Evolutionary conservation across 2,888 invertebrate genomes (phyloP), one percentile per base, ranked within the genome.

Genomic region (Exocentrus adspersus): DNA sequence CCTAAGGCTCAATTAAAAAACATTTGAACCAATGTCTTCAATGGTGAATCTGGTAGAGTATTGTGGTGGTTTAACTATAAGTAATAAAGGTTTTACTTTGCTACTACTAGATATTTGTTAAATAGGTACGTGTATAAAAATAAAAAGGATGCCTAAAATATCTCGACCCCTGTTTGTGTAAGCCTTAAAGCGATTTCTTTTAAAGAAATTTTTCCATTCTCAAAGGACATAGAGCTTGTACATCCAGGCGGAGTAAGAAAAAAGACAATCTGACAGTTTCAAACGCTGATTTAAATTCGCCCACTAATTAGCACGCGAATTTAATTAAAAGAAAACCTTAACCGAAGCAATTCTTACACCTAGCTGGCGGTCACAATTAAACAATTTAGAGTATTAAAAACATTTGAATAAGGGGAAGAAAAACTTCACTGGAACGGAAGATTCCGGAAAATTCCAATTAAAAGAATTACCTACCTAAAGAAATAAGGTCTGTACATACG

Each of bases 291-390:
- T 43, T 28, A 21, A 54, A 54, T 54, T 43, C 42, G 9, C 43
- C 42, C 54, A 28, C 54, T 54, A 54, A 54, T 54, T 54, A 43
- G 54, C 43, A 54, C 54, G 43, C 28, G 54, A 50, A 59, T 59
- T 59, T 51, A 59, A 59, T 59, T 59, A 59, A 59, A 59, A 59
- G 58, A 51, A 51, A 59, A 59, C 59, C 59, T 37, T 41, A 59
- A 51, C 24, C n/a, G 4, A 54, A 16, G 43, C 54, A 17, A n/a
- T 28, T 9, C 41, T 14, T 19, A 37, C 53, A 53, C 21, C 53
- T 53, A 53, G 53, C 53, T 42, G 21, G 41, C 10, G 42, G 53
- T 42, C 53, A 53, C 53, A 53, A 53, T 53, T 53, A 53, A 53
- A 53, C 42, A 53, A 21, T 37, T 21, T 37, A 41, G 21, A 41